Evolutionary conservation across 2,888 invertebrate genomes (phyloP).

Genomic region (Stenolophus ochropezus): DNA sequence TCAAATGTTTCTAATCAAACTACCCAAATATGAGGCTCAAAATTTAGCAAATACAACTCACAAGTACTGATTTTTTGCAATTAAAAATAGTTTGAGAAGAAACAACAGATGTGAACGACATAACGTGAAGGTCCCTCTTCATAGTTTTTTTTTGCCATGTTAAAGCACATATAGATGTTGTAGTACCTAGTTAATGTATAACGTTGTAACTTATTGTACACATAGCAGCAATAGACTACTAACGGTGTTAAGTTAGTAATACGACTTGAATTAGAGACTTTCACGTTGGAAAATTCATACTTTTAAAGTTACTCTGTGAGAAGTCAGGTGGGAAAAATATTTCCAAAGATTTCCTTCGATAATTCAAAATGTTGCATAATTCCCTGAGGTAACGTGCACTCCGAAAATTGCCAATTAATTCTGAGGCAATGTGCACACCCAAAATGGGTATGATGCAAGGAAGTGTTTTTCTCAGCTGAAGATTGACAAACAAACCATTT

Average conservation of each 20-base stretch:
- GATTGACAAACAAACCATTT: not conserved
- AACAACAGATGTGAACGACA: conserved; percentile 10
- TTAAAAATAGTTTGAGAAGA: conserved; percentile 4
- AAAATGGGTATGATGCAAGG: too few species aligned
- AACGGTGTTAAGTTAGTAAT: conserved; percentile 55
- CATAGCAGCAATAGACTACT: conserved; percentile 52
- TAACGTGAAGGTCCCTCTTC: conserved; percentile 37
- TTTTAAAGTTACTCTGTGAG: conserved; percentile 42
- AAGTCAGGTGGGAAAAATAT: not conserved
- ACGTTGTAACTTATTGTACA: conserved; percentile 53
- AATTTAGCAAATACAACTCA: not conserved
- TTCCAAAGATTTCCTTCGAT: not conserved
- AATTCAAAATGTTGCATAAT: too few species aligned
- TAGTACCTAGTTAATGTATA: conserved; percentile 50
- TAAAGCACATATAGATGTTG: conserved; percentile 55
- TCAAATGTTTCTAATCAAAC: not conserved
- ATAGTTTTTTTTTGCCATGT: conserved; percentile 56
- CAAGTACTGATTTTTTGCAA: not conserved
- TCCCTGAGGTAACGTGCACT: too few species aligned
- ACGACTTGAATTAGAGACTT: conserved; percentile 12
- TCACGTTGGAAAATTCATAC: conserved; percentile 44
- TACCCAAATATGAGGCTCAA: not conserved
- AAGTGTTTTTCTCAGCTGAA: conserved; percentile 6
- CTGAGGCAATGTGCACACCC: too few species aligned
- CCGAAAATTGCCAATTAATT: too few species aligned